These are phyloP conservation scores for Bombus turneri DNA, from an alignment of 1,140 invertebrate genomes.

Conservation along the genomic window DNA sequence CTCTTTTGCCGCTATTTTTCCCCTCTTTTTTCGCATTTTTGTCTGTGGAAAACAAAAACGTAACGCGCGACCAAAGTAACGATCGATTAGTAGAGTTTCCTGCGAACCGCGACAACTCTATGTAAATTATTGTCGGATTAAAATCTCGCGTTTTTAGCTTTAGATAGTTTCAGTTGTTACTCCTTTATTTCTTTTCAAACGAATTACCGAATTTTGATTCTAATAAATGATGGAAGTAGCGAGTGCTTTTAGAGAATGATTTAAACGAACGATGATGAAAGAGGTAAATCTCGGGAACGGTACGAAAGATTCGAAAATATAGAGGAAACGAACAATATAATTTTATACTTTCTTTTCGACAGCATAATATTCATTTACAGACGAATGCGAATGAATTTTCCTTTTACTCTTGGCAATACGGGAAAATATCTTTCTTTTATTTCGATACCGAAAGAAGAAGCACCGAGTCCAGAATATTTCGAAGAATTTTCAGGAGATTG, in stretches of 20 bases:
- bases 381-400: neutral
- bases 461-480: neutral
- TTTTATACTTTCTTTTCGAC: neutral
- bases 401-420: neutral
- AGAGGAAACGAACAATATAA: neutral
- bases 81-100: conserved; percentile 30
- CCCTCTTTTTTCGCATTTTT: neutral
- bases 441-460: neutral
- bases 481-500: conserved; percentile 8
- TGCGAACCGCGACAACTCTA: conserved; percentile 18
- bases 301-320: neutral
- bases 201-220: neutral
- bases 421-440: conserved; percentile 6
- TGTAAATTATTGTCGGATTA: neutral
- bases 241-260: neutral
- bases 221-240: neutral
- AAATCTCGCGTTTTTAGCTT: neutral
- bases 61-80: conserved; percentile 18
- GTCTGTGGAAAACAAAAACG: neutral
- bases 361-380: neutral
- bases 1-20: neutral
- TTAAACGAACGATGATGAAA: neutral
- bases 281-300: neutral
- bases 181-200: no score
- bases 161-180: neutral